Conservation (phyloP, 1,140 invertebrate species). For the Dendroctonus ponderosae region DNA sequence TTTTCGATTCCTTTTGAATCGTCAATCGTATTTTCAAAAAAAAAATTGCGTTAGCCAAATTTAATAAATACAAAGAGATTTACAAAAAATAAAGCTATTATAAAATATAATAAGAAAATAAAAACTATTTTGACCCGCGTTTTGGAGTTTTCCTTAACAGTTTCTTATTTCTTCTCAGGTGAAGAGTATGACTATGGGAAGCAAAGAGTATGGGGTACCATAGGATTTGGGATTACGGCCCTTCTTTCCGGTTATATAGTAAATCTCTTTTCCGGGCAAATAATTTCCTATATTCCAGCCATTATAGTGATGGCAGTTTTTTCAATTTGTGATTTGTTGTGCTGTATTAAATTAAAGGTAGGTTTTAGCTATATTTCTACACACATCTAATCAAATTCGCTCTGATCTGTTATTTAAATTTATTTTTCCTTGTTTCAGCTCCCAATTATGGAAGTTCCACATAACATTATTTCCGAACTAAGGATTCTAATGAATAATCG, state of each 20-base stretch:
- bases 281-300: conserved; percentile 68
- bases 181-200: conserved; percentile 68
- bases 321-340: conserved; percentile 61
- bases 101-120: too few species aligned
- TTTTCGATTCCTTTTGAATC: too few species aligned
- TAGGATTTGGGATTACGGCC: conserved; percentile 70
- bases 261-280: conserved; percentile 56
- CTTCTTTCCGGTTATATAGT: conserved; percentile 65
- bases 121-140: too few species aligned
- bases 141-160: not conserved
- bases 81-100: too few species aligned
- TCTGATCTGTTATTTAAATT: not conserved
- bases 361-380: conserved; percentile 32
- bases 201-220: conserved; percentile 76
- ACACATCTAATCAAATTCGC: not conserved
- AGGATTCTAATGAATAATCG: conserved; percentile 59
- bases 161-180: conserved; percentile 42
- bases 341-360: conserved; percentile 63
- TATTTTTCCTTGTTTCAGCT: conserved; percentile 54
- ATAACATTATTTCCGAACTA: conserved; percentile 64
- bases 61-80: not conserved
- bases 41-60: too few species aligned
- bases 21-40: too few species aligned
- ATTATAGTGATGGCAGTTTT: conserved; percentile 64
- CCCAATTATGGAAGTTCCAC: conserved; percentile 62